phyloP scores from a whole-genome alignment of 2,797 vertebrate species.

The Sebastes oblongus region DNA sequence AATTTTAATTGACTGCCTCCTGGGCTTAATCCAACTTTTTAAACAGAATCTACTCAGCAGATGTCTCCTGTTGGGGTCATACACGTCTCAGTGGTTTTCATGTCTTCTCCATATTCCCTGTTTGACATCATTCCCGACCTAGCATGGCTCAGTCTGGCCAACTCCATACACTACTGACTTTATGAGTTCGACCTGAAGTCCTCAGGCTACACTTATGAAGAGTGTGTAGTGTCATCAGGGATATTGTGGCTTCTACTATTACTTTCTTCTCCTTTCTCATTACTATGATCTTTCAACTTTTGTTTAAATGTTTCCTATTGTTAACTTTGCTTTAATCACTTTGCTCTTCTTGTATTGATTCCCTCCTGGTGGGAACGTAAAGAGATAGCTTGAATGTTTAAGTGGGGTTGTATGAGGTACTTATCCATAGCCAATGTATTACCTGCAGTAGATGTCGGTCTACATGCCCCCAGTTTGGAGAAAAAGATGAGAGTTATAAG shows the following conservation, averaged over 20 bases:
- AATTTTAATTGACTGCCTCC: not conserved
- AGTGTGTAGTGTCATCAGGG: not conserved
- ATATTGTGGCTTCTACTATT: not conserved
- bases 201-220: not conserved
- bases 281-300: not conserved
- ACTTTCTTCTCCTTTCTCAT: not conserved
- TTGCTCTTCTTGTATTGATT: not conserved
- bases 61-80: not conserved
- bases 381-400: not conserved
- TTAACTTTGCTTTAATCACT: not conserved
- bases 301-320: not conserved
- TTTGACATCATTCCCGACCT: not conserved
- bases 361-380: not conserved
- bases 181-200: not conserved
- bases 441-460: not conserved
- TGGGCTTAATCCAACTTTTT: not conserved
- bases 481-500: not conserved
- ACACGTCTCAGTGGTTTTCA: not conserved
- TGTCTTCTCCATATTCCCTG: not conserved
- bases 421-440: not conserved
- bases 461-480: not conserved
- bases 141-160: not conserved
- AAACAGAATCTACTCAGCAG: conserved; percentile 5
- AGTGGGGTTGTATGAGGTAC: not conserved
- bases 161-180: not conserved